phyloP scores from a whole-genome alignment of 1,140 invertebrate species.

The Adoxophyes honmai region DNA sequence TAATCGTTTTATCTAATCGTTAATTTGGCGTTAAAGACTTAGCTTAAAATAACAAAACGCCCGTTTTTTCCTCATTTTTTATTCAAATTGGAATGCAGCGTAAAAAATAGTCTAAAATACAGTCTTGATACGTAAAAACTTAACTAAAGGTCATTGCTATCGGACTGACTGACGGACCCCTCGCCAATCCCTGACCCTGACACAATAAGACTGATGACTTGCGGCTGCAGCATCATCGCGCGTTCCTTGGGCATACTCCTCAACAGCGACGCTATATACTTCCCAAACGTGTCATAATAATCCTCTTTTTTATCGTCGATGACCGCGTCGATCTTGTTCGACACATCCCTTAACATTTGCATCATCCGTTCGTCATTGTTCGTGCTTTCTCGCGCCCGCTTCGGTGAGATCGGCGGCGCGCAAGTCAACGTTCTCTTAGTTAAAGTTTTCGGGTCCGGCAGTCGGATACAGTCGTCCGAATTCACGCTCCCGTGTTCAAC shows the following conservation, averaged over 20 bases:
- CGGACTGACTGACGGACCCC: constrained; percentile 15
- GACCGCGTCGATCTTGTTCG: background rate
- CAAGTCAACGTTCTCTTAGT: too few relatives aligned
- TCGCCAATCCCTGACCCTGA: constrained; percentile 11
- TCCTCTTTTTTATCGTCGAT: constrained; percentile 27
- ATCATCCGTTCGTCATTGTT: too few relatives aligned
- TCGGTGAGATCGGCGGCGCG: background rate
- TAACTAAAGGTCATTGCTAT: background rate
- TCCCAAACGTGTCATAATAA: constrained; percentile 35
- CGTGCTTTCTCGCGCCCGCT: constrained; percentile 2
- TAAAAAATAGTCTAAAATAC: background rate
- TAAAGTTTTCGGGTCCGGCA: too few relatives aligned
- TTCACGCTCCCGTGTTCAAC: too few relatives aligned
- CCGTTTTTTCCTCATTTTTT: background rate
- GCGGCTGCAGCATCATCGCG: constrained; percentile 35
- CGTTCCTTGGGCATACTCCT: constrained; percentile 29
- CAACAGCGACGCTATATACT: constrained; percentile 38
- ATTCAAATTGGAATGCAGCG: background rate
- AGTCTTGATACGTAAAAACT: background rate
- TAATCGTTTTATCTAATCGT: too few relatives aligned
- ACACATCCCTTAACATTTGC: too few relatives aligned
- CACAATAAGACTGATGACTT: constrained; percentile 36
- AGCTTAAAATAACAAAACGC: background rate
- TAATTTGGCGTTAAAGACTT: too few relatives aligned
- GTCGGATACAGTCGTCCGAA: too few relatives aligned